Conservation (phyloP, 2,888 invertebrate species). For the Eupithecia tripunctaria region DNA sequence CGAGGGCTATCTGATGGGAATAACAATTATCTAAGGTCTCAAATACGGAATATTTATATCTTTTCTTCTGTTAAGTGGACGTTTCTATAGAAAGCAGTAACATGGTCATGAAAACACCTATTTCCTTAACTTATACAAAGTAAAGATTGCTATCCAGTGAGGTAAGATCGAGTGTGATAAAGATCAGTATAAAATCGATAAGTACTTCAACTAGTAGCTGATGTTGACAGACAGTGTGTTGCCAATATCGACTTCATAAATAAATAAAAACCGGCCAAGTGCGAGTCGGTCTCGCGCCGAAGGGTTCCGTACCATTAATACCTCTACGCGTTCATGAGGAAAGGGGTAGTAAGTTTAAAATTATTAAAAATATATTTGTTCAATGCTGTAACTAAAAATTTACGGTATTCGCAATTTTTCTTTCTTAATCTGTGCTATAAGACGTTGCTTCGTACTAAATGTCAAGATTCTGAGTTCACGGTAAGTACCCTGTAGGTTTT, state of each 20-base stretch:
- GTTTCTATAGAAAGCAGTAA: constrained; percentile 2
- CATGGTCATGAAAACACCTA: neutral
- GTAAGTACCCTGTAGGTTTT: too few relatives aligned
- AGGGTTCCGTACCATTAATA: too few relatives aligned
- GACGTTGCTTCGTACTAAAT: too few relatives aligned
- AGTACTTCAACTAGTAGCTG: neutral
- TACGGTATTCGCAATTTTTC: too few relatives aligned
- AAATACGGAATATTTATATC: constrained; percentile 4
- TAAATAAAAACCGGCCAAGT: too few relatives aligned
- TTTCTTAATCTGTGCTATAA: too few relatives aligned
- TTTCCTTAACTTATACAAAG: neutral
- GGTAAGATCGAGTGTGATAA: neutral
- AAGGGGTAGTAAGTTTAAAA: too few relatives aligned
- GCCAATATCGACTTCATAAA: neutral
- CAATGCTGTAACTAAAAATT: too few relatives aligned
- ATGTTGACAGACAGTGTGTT: neutral
- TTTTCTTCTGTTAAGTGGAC: neutral
- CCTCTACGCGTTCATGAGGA: too few relatives aligned
- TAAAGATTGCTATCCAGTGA: neutral
- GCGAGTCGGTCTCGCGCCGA: too few relatives aligned
- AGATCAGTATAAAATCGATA: neutral
- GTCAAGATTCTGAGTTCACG: too few relatives aligned
- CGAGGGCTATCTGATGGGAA: constrained; percentile 8
- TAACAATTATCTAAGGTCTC: constrained; percentile 13
- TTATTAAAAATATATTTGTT: too few relatives aligned